A percentile compares a stretch with the other conserved stretches of the same genome.
Conservation (phyloP, 1,140 invertebrate species). For the Dendrolimus kikuchii region DNA sequence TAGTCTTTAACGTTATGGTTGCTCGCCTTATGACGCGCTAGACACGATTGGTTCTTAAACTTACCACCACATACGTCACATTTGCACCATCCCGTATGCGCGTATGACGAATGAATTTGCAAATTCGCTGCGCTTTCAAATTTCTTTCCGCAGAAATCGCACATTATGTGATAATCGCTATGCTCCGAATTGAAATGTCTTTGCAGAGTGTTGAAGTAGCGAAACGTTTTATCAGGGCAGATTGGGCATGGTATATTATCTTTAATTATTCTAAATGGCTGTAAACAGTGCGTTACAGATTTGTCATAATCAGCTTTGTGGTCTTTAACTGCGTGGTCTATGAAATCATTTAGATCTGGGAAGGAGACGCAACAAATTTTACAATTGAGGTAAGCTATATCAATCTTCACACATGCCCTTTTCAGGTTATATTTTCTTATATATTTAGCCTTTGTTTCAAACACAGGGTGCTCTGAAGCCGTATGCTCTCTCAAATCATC, state of each 20-base stretch:
- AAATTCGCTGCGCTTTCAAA: conserved; percentile 46
- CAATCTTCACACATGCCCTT: conserved; percentile 44
- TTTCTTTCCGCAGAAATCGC: conserved; percentile 49
- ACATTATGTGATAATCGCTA: conserved; percentile 50
- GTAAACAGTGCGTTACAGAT: conserved; percentile 32
- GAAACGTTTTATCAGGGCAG: conserved; percentile 32
- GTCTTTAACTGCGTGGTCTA: conserved; percentile 44
- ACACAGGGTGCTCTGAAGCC: conserved; percentile 36
- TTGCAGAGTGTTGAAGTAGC: conserved; percentile 46
- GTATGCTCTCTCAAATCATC: conserved; percentile 51
- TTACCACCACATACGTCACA: conserved; percentile 45
- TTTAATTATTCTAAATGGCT: conserved; percentile 45
- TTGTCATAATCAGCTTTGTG: conserved; percentile 51
- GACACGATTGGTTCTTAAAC: conserved; percentile 48
- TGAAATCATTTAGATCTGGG: conserved; percentile 30
- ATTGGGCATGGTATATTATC: conserved; percentile 48
- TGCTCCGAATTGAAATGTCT: conserved; percentile 51
- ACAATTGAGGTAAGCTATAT: conserved; percentile 39
- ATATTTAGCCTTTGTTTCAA: conserved; percentile 46
- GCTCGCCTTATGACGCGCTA: conserved; percentile 44
- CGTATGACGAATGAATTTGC: conserved; percentile 42
- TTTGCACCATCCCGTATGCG: conserved; percentile 36
- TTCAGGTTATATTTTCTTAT: conserved; percentile 55
- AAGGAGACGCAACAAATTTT: conserved; percentile 38
- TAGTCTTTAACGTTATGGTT: conserved; percentile 47